Evolutionary conservation across 2,797 vertebrate genomes (phyloP), one percentile per base, ranked within the genome.

Genomic region (Arnoldichthys spilopterus): DNA sequence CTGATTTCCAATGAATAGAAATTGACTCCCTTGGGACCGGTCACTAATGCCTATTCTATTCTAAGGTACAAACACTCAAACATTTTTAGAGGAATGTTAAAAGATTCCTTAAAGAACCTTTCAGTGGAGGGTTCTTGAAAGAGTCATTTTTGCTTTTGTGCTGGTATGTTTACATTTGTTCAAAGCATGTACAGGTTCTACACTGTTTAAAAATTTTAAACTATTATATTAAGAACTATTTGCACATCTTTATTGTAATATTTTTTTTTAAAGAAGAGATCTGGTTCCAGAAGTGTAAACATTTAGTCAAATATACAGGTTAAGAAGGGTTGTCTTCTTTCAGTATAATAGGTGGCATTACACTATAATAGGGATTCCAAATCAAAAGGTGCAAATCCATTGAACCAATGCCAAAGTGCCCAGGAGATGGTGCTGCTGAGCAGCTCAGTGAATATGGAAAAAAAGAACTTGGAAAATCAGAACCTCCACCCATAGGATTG

Each of bases 351-450:
- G 20, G 20, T 1, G 7, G 49, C 7, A 51, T 2, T 18, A 8
- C 0, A 51, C 49, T 51, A 4, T 47, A 13, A 20, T 51, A 20
- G 49, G 49, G 18, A 20, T n/a, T 13, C 43, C 43, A 12, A 43
- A 45, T 13, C 3, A 40, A 40, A 40, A 40, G 37, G 8, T 45
- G 43, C 9, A 37, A 37, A 37, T 8, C 8, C 8, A 8, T 37
- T 37, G 34, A 3, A 37, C 43, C 26, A 16, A 1, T 28, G 12
- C 2, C 2, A 62, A 53, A 13, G 0, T 78, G 12, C 11, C 49
- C 69, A 66, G 15, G 16, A 79, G 71, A 49, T 79, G 77, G 62
- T 68, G 61, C 20, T 34, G 24, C 2, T 47, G 34, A 30, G 3
- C 59, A 32, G 26, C 26, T 54, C 49, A 28, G 34, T 11, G 6